These are phyloP conservation scores for Zaprionus vittiger DNA, from an alignment of 1,140 invertebrate species.

Conservation along the genomic window DNA sequence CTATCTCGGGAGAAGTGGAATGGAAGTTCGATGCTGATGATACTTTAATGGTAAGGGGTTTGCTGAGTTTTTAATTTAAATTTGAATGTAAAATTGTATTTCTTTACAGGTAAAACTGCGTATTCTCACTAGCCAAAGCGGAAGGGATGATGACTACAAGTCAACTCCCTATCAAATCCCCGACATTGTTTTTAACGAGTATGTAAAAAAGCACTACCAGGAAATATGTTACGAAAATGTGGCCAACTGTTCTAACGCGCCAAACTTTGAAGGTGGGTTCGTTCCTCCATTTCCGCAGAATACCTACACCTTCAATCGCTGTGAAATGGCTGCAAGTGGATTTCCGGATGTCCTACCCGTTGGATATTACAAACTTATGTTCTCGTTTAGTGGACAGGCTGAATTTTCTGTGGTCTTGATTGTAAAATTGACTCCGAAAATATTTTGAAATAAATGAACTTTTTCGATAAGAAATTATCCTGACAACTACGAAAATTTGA, in stretches of 20 bases:
- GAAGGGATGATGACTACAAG: background rate
- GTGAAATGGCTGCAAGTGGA: background rate
- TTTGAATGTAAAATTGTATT: background rate
- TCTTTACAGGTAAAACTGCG: background rate
- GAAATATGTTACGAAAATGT: background rate
- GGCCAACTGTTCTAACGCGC: too few species aligned
- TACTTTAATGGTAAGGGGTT: background rate
- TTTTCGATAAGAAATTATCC: too few species aligned
- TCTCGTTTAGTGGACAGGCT: too few species aligned
- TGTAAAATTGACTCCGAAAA: too few species aligned
- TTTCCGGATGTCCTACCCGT: background rate
- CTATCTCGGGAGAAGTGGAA: background rate
- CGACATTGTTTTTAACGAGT: background rate
- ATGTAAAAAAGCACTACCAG: background rate
- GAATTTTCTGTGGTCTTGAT: too few species aligned
- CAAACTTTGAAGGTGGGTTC: background rate
- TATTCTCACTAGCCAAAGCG: background rate
- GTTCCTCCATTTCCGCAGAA: background rate
- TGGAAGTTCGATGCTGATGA: slow-evolving; percentile 12
- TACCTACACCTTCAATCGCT: background rate
- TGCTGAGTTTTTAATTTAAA: background rate
- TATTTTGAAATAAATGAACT: too few species aligned
- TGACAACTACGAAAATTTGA: too few species aligned
- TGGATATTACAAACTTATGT: background rate
- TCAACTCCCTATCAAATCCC: background rate